A percentile compares a stretch with the other conserved stretches of the same genome.
Conservation (phyloP, 2,797 vertebrate species). For the Intellagama lesueurii region DNA sequence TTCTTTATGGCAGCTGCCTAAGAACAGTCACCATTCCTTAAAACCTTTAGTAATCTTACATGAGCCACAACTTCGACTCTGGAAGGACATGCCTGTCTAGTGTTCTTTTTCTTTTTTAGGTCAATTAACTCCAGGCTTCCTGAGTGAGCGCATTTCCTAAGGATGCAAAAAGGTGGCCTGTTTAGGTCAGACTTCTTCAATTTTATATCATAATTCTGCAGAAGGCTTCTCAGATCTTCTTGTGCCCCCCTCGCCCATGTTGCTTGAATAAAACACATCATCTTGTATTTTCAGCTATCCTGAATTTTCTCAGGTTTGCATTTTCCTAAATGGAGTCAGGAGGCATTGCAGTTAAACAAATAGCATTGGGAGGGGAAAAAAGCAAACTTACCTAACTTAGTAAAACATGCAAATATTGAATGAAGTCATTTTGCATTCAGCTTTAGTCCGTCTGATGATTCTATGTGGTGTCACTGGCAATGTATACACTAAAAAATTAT, state of each 20-base stretch:
- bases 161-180: constrained; percentile 68
- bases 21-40: constrained; percentile 54
- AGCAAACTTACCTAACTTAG: not conserved
- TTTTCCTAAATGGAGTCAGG: not conserved
- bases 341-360: not conserved
- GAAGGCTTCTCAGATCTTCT: constrained; percentile 44
- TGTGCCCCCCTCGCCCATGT: not conserved
- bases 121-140: constrained; percentile 75
- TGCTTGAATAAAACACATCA: not conserved
- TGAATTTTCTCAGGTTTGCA: not conserved
- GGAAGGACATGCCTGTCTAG: constrained; percentile 58
- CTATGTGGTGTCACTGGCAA: not conserved
- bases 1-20: constrained; percentile 58
- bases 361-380: not conserved
- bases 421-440: not conserved
- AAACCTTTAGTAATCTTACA: constrained; percentile 47
- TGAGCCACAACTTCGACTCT: constrained; percentile 63
- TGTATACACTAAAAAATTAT: not conserved
- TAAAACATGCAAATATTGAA: not conserved
- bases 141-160: constrained; percentile 79
- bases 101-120: constrained; percentile 66
- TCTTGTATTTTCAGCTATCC: not conserved
- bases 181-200: constrained; percentile 45
- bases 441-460: not conserved
- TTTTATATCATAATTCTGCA: constrained; percentile 51